A percentile compares a stretch with the other conserved stretches of the same genome.
phyloP scores from a whole-genome alignment of 1,140 invertebrate species.

The Scaptomyza montana region DNA sequence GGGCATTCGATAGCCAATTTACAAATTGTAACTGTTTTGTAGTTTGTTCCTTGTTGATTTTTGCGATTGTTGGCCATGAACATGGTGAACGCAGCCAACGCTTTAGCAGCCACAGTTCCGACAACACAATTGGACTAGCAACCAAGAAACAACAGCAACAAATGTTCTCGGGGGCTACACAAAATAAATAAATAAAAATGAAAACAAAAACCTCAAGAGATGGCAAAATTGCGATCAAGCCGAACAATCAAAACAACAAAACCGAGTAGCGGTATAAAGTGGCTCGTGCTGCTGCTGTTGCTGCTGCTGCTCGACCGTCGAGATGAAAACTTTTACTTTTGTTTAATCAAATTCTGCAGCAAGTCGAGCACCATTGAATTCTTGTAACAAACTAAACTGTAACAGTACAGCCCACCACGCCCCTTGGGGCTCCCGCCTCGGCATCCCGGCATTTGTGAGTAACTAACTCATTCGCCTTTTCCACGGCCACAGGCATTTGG shows the following conservation, averaged over 20 bases:
- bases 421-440: background rate
- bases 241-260: constrained; percentile 69
- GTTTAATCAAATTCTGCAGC: constrained; percentile 77
- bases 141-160: constrained; percentile 31
- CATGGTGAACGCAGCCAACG: constrained; percentile 50
- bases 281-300: constrained; percentile 10
- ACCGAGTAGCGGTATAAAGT: constrained; percentile 46
- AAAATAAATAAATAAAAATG: constrained; percentile 2
- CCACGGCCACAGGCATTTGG: constrained; percentile 44
- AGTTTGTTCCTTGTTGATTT: constrained; percentile 30
- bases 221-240: constrained; percentile 31
- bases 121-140: constrained; percentile 54
- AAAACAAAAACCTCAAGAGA: constrained; percentile 8
- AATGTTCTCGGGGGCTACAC: background rate
- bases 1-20: background rate
- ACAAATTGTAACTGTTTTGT: background rate
- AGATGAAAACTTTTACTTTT: constrained; percentile 79
- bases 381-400: constrained; percentile 53
- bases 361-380: constrained; percentile 73
- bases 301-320: constrained; percentile 28
- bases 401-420: background rate
- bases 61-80: constrained; percentile 62
- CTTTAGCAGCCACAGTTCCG: constrained; percentile 37
- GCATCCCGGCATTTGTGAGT: constrained; percentile 26
- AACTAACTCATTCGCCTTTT: constrained; percentile 46